Evolutionary conservation across 2,797 vertebrate species (phyloP).

Genomic region (Graptemys geographica): DNA sequence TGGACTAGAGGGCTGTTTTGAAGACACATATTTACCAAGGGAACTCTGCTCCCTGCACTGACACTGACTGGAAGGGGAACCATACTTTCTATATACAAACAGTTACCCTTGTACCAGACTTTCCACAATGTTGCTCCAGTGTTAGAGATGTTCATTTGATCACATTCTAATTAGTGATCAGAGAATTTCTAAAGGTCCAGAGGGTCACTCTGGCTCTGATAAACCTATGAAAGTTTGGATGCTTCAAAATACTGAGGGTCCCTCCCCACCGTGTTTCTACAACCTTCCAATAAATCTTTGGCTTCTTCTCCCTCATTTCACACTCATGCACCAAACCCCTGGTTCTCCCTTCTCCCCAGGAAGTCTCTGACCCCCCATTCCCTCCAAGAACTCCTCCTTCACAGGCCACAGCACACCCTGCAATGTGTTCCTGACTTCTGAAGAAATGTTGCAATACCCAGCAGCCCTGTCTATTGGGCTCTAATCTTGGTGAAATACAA

Average conservation of each 20-base stretch:
- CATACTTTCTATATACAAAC: not conserved
- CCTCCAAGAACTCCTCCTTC: not conserved
- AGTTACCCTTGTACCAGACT: not conserved
- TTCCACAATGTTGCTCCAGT: not conserved
- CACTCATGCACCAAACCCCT: not conserved
- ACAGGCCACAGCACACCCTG: not conserved
- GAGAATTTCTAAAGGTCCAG: not conserved
- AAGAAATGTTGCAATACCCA: not conserved
- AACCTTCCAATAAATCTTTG: not conserved
- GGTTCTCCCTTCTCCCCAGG: not conserved
- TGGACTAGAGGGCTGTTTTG: not conserved
- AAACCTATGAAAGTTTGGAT: not conserved
- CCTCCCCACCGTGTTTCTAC: not conserved
- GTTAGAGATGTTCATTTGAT: not conserved
- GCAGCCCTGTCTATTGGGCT: not conserved
- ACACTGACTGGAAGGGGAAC: not conserved
- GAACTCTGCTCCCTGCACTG: not conserved
- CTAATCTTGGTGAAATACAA: not conserved
- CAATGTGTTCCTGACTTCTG: accelerated
- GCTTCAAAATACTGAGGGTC: not conserved
- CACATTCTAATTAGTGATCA: not conserved
- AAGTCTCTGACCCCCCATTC: not conserved
- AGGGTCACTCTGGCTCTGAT: not conserved
- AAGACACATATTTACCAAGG: not conserved
- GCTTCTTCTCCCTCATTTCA: not conserved